Evolutionary conservation across 2,888 invertebrate species (phyloP), one percentile per base, ranked within the genome.

Genomic region (Falcaria lacertinaria): DNA sequence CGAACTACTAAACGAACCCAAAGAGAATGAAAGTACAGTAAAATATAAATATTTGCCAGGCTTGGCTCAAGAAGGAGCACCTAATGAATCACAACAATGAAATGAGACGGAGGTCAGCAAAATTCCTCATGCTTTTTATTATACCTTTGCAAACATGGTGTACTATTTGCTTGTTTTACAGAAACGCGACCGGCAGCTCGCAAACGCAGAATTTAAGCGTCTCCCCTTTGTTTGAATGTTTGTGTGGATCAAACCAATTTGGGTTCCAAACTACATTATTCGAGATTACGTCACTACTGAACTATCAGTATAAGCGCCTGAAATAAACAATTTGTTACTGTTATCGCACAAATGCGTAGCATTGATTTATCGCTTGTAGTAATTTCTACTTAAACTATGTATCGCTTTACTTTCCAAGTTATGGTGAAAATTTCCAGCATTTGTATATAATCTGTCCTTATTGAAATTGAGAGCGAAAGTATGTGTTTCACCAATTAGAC

Each of bases 221-320:
- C 45, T 43, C 33, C 52, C 59, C 63, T 65, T 62, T 62, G 59
- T 63, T 50, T 57, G 52, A 43, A 42, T 65, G 58, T 70, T 69
- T 65, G 51, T 56, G 59, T 60, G 60, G 57, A 54, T 42, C 60
- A 62, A 65, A 62, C 55, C 55, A 46, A 47, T 50, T 53, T 55
- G 52, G 51, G 50, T 54, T 53, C 41, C 39, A 40, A 46, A 43
- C 42, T 46, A 46, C 57, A 57, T 56, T 61, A 54, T 56, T 50
- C 46, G 53, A 41, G 36, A 47, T 56, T 64, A 48, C 63, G 57
- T 62, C 57, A 62, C 34, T 41, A 19, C 5, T 11, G n/a, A 39
- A 42, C 22, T 13, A 11, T 32, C 17, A 34, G 16, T 8, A 40
- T 34, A 41, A 16, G 13, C 33, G 19, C 35, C 33, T 35, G 43